These are phyloP conservation scores for Micromesistius poutassou DNA, from an alignment of 2,797 vertebrate species.

Conservation along the genomic window DNA sequence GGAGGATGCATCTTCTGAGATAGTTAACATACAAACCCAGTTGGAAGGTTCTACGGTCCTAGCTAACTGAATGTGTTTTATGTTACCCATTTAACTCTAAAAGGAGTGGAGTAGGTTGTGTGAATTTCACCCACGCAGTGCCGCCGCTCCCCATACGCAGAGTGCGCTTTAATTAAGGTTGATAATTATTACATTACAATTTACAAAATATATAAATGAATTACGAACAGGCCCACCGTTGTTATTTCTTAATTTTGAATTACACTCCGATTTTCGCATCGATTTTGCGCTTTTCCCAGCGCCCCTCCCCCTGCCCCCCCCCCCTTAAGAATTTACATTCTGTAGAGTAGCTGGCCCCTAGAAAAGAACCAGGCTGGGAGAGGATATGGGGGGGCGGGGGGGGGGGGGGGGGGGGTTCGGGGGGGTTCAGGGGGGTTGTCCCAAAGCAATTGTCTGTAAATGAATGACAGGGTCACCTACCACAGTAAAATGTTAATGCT, in stretches of 20 bases:
- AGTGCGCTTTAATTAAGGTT: too few species aligned
- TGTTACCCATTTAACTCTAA: constrained; percentile 61
- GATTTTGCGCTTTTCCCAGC: too few species aligned
- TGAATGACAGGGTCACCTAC: constrained; percentile 72
- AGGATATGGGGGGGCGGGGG: constrained; percentile 42
- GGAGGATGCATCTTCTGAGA: neutral
- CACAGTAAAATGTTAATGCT: constrained; percentile 72
- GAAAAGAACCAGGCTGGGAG: constrained; percentile 48
- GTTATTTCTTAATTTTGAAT: too few species aligned
- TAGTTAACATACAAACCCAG: constrained; percentile 18
- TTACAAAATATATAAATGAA: too few species aligned
- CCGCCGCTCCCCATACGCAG: too few species aligned
- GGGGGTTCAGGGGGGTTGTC: constrained; percentile 58
- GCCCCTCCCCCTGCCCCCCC: too few species aligned
- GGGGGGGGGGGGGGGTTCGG: constrained; percentile 20
- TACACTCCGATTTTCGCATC: too few species aligned
- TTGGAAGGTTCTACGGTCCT: constrained; percentile 33
- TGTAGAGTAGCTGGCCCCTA: constrained; percentile 46
- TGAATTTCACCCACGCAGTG: too few species aligned
- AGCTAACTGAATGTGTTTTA: constrained; percentile 44
- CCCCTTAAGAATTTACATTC: constrained; percentile 74
- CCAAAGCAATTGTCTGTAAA: constrained; percentile 73
- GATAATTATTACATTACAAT: too few species aligned
- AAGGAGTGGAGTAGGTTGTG: constrained; percentile 42
- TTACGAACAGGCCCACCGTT: too few species aligned